These are phyloP conservation scores for Drosophila arawakana DNA, from an alignment of 1,140 invertebrate species.

Conservation along the genomic window DNA sequence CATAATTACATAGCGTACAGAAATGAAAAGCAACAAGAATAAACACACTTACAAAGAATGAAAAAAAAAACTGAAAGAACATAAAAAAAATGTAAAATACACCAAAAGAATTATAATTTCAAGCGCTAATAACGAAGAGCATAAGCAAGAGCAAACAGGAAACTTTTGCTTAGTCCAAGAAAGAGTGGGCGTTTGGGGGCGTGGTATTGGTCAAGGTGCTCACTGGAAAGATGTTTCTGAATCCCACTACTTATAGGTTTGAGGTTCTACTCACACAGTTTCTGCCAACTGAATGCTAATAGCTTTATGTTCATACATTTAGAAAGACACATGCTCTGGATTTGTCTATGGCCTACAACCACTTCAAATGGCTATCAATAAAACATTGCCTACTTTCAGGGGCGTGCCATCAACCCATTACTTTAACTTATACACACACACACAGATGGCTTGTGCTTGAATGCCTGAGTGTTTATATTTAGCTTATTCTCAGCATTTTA, in stretches of 20 bases:
- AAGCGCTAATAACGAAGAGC: slow-evolving; percentile 53
- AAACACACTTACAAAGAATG: not conserved
- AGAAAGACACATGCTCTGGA: slow-evolving; percentile 38
- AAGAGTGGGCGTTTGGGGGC: slow-evolving; percentile 29
- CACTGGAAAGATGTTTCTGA: not conserved
- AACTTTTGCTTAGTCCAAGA: slow-evolving; percentile 21
- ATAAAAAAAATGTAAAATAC: slow-evolving; percentile 21
- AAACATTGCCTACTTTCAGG: slow-evolving; percentile 66
- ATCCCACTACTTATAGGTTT: slow-evolving; percentile 4
- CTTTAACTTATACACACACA: slow-evolving; percentile 20
- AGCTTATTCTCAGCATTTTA: slow-evolving; percentile 59
- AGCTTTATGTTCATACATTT: slow-evolving; percentile 33
- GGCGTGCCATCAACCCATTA: slow-evolving; percentile 49
- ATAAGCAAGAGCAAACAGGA: slow-evolving; percentile 35
- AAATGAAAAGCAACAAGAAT: slow-evolving; percentile 9
- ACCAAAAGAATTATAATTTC: slow-evolving; percentile 63
- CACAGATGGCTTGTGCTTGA: not conserved
- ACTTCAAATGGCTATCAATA: slow-evolving; percentile 66
- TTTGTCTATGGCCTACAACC: slow-evolving; percentile 19
- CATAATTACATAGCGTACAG: slow-evolving; percentile 60
- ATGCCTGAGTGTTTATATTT: slow-evolving; percentile 60
- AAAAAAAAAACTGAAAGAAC: not conserved
- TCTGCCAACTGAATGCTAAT: slow-evolving; percentile 32
- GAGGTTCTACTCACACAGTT: not conserved
- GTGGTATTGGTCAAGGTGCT: slow-evolving; percentile 12